phyloP scores from a whole-genome alignment of 2,888 invertebrate genomes.

The Cheilosia pagana region DNA sequence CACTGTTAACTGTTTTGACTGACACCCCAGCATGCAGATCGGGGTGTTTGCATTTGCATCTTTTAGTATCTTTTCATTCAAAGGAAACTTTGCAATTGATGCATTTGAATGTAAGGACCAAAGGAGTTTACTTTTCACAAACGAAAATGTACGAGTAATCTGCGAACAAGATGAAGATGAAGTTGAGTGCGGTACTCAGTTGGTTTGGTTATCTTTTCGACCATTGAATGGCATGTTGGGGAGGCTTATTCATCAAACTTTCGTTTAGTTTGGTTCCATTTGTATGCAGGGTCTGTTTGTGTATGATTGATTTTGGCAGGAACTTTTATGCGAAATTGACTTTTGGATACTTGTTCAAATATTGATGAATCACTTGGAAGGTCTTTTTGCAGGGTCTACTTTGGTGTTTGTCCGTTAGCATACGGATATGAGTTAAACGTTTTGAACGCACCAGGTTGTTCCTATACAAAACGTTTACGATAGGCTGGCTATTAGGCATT shows the following conservation, averaged over 20 bases:
- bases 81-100: conserved; percentile 18
- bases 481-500: too few species aligned
- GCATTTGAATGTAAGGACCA: conserved; percentile 25
- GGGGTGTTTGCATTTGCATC: conserved; percentile 34
- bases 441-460: too few species aligned
- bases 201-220: neutral
- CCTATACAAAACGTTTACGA: too few species aligned
- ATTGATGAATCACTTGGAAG: too few species aligned
- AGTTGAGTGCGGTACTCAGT: neutral
- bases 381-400: too few species aligned
- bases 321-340: too few species aligned
- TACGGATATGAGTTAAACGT: too few species aligned
- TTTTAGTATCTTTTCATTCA: conserved; percentile 23
- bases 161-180: neutral
- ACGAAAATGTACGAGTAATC: neutral
- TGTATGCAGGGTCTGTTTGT: neutral
- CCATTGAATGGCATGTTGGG: neutral
- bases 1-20: conserved; percentile 19
- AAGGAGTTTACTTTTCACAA: neutral
- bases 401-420: too few species aligned
- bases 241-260: neutral
- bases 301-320: too few species aligned
- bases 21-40: conserved; percentile 5
- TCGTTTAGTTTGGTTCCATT: neutral
- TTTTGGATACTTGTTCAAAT: too few species aligned